phyloP scores from a whole-genome alignment of 2,113 vertebrate genomes.

The Ursus arctos region DNA sequence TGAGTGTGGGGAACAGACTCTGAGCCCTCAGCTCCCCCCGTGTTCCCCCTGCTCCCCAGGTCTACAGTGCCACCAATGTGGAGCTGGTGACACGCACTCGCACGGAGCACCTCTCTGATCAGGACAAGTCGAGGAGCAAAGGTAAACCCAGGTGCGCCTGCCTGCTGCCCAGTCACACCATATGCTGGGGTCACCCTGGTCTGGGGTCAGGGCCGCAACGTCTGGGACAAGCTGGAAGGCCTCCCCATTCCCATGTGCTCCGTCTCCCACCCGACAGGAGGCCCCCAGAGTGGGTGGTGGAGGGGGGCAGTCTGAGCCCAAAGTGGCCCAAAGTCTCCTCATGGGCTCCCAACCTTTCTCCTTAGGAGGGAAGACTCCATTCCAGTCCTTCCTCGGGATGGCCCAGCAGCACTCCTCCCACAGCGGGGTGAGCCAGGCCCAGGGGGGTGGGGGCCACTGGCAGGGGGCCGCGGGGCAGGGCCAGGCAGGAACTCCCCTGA shows the following conservation, averaged over 20 bases:
- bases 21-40: neutral
- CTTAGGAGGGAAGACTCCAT: slow-evolving; percentile 95
- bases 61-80: slow-evolving; percentile 97
- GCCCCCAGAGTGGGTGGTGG: neutral
- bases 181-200: neutral
- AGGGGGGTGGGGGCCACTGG: neutral
- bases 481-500: neutral
- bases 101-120: slow-evolving; percentile 96
- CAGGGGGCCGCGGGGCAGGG: neutral
- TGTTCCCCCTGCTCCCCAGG: slow-evolving; percentile 85
- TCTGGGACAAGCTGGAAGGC: neutral
- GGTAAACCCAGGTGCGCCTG: slow-evolving; percentile 86
- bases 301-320: neutral
- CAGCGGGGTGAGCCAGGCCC: slow-evolving; percentile 91
- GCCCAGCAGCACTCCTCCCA: slow-evolving; percentile 96
- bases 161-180: neutral
- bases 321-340: neutral
- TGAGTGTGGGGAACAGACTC: neutral
- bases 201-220: neutral
- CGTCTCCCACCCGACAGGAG: neutral
- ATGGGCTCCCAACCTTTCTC: neutral
- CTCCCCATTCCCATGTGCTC: neutral
- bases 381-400: slow-evolving; percentile 98
- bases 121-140: slow-evolving; percentile 97
- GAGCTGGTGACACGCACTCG: slow-evolving; percentile 98